Evolutionary conservation across 2,888 invertebrate genomes (phyloP).

Genomic region (Venustoraphidia nigricollis): DNA sequence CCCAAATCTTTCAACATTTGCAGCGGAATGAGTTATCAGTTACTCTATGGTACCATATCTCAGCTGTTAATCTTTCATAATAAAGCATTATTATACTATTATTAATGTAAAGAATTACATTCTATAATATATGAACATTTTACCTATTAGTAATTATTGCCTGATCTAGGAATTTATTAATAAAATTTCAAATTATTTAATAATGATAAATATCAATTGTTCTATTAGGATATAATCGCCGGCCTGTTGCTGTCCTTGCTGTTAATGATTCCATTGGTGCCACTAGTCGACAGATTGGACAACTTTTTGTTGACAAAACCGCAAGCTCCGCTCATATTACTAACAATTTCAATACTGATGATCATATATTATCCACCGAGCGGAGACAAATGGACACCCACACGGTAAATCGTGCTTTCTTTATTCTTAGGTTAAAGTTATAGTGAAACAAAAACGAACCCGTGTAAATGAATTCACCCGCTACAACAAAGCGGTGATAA

Average conservation of each 20-base stretch:
- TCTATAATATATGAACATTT: too few relatives aligned
- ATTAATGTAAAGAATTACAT: too few relatives aligned
- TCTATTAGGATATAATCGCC: conserved; percentile 63
- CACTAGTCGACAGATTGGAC: conserved; percentile 59
- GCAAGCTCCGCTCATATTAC: conserved; percentile 46
- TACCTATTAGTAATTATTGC: too few relatives aligned
- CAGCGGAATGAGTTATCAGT: too few relatives aligned
- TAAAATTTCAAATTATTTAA: background rate
- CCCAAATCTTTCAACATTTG: too few relatives aligned
- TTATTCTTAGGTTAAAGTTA: background rate
- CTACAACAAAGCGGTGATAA: too few relatives aligned
- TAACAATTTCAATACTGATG: conserved; percentile 47
- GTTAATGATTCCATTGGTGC: conserved; percentile 57
- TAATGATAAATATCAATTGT: conserved; percentile 7
- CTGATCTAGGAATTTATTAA: too few relatives aligned
- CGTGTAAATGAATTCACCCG: too few relatives aligned
- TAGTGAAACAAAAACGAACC: too few relatives aligned
- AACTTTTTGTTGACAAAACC: conserved; percentile 49
- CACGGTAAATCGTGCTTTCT: conserved; percentile 38
- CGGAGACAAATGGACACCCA: conserved; percentile 79
- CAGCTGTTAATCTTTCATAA: too few relatives aligned
- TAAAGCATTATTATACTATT: too few relatives aligned
- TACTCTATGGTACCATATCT: too few relatives aligned
- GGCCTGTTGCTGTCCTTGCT: conserved; percentile 53
- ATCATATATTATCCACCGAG: conserved; percentile 62